Percentiles rank a stretch among this genome's conserved stretches.
Conservation (phyloP, 2,797 vertebrate genomes). For the Centroberyx gerrardi region DNA sequence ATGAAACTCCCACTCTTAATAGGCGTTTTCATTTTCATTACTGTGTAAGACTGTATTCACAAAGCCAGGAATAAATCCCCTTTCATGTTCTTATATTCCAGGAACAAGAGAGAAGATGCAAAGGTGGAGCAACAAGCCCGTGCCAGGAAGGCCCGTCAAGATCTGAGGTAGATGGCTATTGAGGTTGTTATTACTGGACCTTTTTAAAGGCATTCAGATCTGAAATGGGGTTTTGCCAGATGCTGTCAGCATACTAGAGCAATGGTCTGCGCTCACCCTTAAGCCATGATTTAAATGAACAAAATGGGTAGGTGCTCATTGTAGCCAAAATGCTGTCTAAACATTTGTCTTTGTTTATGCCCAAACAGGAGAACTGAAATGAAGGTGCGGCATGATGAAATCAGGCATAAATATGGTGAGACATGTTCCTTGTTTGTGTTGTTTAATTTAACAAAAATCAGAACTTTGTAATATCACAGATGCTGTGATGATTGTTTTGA, state of each 20-base stretch:
- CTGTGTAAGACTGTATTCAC: background rate
- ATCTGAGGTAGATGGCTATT: conserved; percentile 87
- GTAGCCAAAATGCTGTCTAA: conserved; percentile 29
- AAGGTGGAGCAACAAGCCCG: conserved; percentile 84
- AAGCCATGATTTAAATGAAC: background rate
- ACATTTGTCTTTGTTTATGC: conserved; percentile 49
- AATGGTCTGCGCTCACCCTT: conserved; percentile 2
- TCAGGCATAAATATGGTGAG: conserved; percentile 95
- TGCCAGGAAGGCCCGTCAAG: conserved; percentile 87
- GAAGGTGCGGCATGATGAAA: conserved; percentile 94
- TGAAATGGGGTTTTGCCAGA: background rate
- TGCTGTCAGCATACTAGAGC: background rate
- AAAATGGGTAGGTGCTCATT: background rate
- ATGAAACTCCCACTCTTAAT: background rate
- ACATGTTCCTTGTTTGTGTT: background rate
- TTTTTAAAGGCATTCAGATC: background rate
- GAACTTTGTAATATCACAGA: conserved; percentile 6
- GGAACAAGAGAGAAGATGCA: conserved; percentile 85
- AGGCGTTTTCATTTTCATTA: background rate
- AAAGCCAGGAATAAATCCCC: background rate
- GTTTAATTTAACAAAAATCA: conserved; percentile 16
- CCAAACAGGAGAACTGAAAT: conserved; percentile 92
- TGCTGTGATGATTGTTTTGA: background rate
- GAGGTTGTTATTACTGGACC: background rate
- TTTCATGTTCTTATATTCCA: conserved; percentile 53